phyloP scores from a whole-genome alignment of 2,888 invertebrate genomes.

The Spisula solida region DNA sequence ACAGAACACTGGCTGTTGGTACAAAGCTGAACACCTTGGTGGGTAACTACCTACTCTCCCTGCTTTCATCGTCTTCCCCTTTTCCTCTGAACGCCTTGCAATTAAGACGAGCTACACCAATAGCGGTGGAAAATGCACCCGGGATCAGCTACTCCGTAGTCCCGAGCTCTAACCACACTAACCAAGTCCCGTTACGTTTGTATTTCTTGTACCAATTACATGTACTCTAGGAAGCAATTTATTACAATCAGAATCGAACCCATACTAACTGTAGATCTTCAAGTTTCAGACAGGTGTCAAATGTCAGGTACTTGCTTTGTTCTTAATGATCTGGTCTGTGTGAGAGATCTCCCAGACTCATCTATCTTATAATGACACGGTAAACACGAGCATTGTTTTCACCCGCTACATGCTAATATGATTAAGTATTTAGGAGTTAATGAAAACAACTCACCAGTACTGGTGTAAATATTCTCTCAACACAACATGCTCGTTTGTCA shows the following conservation, averaged over 20 bases:
- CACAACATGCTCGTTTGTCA: slow-evolving; percentile 24
- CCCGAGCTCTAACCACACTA: too few relatives aligned
- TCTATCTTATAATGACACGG: slow-evolving; percentile 30
- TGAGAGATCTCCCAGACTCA: neutral
- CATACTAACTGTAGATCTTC: neutral
- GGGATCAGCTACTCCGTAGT: too few relatives aligned
- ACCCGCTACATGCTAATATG: slow-evolving; percentile 23
- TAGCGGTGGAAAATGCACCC: too few relatives aligned
- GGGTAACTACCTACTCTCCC: too few relatives aligned
- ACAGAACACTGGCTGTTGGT: too few relatives aligned
- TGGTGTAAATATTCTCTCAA: slow-evolving; percentile 38
- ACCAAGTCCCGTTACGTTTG: too few relatives aligned
- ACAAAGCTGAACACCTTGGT: too few relatives aligned
- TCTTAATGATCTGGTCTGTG: neutral
- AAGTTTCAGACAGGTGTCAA: slow-evolving; percentile 18
- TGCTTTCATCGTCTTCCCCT: too few relatives aligned
- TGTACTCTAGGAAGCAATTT: neutral
- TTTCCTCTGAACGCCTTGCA: too few relatives aligned
- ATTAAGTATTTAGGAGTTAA: slow-evolving; percentile 41
- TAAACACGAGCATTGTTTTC: slow-evolving; percentile 36
- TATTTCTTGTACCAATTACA: too few relatives aligned
- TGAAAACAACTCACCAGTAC: neutral
- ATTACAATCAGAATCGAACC: neutral
- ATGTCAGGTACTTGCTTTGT: neutral
- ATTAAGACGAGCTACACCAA: too few relatives aligned